Evolutionary conservation across 2,113 vertebrate species (phyloP).

Genomic region (Trogon surrucura): DNA sequence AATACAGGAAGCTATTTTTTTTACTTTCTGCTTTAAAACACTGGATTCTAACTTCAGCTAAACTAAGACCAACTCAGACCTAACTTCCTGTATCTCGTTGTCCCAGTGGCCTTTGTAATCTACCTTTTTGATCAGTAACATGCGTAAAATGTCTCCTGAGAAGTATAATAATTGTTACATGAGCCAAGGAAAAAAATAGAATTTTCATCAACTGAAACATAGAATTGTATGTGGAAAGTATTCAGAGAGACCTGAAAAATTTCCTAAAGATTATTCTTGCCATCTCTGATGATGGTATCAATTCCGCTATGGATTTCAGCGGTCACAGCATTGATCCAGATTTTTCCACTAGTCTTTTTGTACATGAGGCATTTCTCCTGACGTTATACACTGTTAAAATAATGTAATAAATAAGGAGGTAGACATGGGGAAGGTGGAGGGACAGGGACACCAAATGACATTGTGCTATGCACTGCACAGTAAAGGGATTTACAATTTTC

Average conservation of each 20-base stretch:
- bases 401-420: not conserved
- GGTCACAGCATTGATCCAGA: not conserved
- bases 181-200: not conserved
- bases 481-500: not conserved
- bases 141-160: not conserved
- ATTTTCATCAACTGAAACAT: not conserved
- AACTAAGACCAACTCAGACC: not conserved
- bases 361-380: not conserved
- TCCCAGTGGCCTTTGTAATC: not conserved
- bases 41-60: not conserved
- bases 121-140: not conserved
- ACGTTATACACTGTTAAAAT: not conserved
- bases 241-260: not conserved
- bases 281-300: not conserved
- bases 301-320: not conserved
- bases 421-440: rapidly evolving
- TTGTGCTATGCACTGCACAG: not conserved
- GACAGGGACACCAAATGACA: not conserved
- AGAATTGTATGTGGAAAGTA: not conserved
- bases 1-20: not conserved
- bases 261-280: not conserved
- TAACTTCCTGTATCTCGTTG: not conserved
- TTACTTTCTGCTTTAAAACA: not conserved
- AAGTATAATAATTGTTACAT: not conserved
- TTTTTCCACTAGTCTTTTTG: not conserved